Evolutionary conservation across 2,888 invertebrate species (phyloP), one percentile per base, ranked within the genome.

Genomic region (Mesorhabditis belari): DNA sequence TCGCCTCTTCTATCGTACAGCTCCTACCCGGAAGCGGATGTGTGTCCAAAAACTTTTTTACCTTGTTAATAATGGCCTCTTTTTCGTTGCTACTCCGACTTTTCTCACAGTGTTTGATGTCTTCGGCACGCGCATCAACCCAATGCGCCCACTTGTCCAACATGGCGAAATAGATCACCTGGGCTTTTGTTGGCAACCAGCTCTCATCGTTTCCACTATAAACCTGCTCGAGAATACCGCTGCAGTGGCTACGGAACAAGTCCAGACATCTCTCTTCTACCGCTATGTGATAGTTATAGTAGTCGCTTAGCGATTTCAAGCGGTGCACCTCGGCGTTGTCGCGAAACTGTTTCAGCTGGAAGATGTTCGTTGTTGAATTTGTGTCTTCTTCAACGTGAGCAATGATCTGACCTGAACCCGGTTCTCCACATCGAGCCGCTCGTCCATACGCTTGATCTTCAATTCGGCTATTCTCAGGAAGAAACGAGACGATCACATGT

Each of bases 361-460:
- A 61, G 12, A 65, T 53, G 17, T 57, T 29, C 19, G 3, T 6
- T 0, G 35, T 28, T 0, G 21, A 24, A 2, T 23, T 52, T 26
- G 2, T 29, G 4, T 58, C 52, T 28, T 44, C 29, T 9, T 35
- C 50, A 17, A 27, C n/a, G 5, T 25, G 51, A 4, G 58, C 58
- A 27, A 67, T 61, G 29, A 65, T 53, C 27, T 61, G 67, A 0
- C 57, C 67, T 3, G 60, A 58, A 0, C 83, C 83, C 19, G 66
- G 67, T 52, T 81, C 73, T 1, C 83, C 83, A 51, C 67, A 66
- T 59, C 83, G 70, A 2, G 81, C 80, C 5, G 82, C 77, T 66
- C 83, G 64, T 2, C 83, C 83, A 58, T 79, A 80, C 3, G 80
- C 81, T 73, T 83, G 83, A 44, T 80, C 69, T 66, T 82, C 81